Evolutionary conservation across 1,140 invertebrate genomes (phyloP).

Genomic region (Atta texana): DNA sequence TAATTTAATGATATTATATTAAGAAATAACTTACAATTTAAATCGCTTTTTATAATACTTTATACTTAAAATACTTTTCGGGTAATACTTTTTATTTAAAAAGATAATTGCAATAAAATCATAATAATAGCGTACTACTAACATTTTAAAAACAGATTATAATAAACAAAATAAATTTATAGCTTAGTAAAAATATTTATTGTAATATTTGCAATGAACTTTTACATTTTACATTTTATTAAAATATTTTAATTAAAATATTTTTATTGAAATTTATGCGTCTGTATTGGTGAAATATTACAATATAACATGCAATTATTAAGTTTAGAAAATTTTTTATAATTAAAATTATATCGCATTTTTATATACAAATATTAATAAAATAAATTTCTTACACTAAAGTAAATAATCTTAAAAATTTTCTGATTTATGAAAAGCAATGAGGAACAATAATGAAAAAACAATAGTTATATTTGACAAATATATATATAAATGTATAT

Average conservation of each 20-base stretch:
- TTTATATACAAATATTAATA: slow-evolving; percentile 4
- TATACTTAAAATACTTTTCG: neutral
- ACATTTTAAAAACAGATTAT: neutral
- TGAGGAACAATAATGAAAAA: neutral
- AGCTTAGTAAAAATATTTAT: too few species aligned
- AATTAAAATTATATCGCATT: neutral
- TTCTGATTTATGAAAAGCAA: neutral
- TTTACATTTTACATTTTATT: neutral
- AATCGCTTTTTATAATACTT: neutral
- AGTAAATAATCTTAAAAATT: slow-evolving; percentile 3
- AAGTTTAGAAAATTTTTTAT: neutral
- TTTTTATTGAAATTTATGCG: neutral
- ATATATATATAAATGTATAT: too few species aligned
- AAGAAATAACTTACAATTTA: neutral
- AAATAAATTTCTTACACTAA: neutral
- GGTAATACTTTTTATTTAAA: neutral
- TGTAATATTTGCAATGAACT: neutral
- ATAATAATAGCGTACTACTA: neutral
- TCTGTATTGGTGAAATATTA: too few species aligned
- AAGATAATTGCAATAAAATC: neutral
- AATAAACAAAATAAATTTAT: neutral
- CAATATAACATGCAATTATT: too few species aligned
- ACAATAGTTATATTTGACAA: neutral
- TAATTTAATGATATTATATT: neutral
- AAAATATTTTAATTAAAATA: neutral